Conservation (phyloP, 2,888 invertebrate genomes). For the Sepiola atlantica region DNA sequence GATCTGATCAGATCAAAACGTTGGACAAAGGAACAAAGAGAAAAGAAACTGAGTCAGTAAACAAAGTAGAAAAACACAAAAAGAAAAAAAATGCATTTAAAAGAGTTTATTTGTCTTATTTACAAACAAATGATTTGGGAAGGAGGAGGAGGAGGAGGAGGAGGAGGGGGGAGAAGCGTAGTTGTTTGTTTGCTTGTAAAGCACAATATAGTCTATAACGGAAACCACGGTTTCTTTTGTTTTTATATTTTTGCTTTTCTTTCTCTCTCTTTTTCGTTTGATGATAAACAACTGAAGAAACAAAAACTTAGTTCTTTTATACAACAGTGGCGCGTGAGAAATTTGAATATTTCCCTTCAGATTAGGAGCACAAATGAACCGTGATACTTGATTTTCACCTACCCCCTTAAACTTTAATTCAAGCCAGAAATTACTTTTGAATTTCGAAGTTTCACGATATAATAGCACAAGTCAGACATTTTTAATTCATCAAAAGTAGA, state of each 20-base stretch:
- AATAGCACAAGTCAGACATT: too few species aligned
- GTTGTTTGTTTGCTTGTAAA: not conserved
- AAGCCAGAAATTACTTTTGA: too few species aligned
- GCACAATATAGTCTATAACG: not conserved
- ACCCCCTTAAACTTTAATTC: too few species aligned
- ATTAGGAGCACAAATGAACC: too few species aligned
- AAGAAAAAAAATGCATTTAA: not conserved
- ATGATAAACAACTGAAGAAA: conserved; percentile 13
- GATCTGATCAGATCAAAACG: not conserved
- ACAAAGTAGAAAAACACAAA: not conserved
- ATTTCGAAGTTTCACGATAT: too few species aligned
- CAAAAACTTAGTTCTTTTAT: too few species aligned
- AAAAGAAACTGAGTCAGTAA: not conserved
- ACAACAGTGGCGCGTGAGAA: too few species aligned
- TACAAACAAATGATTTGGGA: conserved; percentile 45
- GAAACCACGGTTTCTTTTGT: not conserved
- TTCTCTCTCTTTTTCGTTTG: not conserved
- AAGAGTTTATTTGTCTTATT: conserved; percentile 44
- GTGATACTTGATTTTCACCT: too few species aligned
- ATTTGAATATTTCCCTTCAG: too few species aligned
- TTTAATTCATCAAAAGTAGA: too few species aligned
- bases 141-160: not conserved
- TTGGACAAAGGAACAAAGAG: too few species aligned
- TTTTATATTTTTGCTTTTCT: not conserved
- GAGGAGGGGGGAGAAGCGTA: not conserved